Evolutionary conservation across 2,888 invertebrate genomes (phyloP), one percentile per base, ranked within the genome.

Genomic region (Hofmannophila pseudospretella): DNA sequence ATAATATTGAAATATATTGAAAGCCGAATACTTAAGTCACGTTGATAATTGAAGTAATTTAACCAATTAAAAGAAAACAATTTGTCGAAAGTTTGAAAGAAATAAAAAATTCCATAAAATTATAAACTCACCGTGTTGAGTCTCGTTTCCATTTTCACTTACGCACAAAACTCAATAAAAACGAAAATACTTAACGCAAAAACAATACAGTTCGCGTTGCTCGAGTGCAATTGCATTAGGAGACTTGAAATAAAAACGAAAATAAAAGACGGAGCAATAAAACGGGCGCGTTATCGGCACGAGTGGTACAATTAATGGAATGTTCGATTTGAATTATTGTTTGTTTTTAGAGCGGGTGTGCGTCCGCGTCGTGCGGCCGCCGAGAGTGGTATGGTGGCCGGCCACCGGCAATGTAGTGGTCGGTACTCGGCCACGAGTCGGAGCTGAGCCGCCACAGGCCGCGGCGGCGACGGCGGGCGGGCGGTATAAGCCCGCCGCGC

Each of bases 161-260:
- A 66, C 68, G 68, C 82, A 81, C 79, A 56, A 31, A 36, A 67
- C 74, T 66, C 64, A 72, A 78, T 68, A 71, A 79, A 76, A 76
- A 67, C 51, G 55, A 62, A 50, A 62, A 63, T 65, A 70, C 71
- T n/a, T 67, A 64, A 63, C 56, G 58, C 51, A 63, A 67, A 67
- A 70, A 71, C 74, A 76, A 71, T 72, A 73, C 58, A 57, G 70
- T 65, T 67, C 68, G 73, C 67, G 69, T 60, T 74, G 76, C 72
- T 80, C 72, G 77, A 77, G 57, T 82, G 81, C 79, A 82, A 82
- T 84, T 80, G 81, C 76, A 82, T 82, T 85, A 80, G 61, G 60
- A 61, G 67, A 74, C 63, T 70, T 61, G 74, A 76, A 74, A 80
- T 82, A 80, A 80, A 79, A 81, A 72, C 54, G 70, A 64, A 71